Evolutionary conservation across 2,888 invertebrate species (phyloP), one percentile per base, ranked within the genome.

Genomic region (Troglohyphantes excavatus): DNA sequence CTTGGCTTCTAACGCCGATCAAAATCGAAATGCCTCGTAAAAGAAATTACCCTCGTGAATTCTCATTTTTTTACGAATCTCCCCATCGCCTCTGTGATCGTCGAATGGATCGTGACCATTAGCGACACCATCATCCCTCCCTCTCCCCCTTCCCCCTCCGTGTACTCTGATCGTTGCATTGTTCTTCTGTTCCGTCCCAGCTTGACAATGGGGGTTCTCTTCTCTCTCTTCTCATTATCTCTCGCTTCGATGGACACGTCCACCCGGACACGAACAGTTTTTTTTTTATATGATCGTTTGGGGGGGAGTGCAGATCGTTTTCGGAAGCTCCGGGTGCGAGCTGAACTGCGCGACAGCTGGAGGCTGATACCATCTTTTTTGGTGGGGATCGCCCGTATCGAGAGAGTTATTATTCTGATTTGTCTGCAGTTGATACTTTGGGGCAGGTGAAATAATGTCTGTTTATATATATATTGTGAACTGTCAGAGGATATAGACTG

Each of bases 71-170:
- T 11, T 39, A 13, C 7, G 13, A 39, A 39, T 39, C 39, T 3
- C 3, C 39, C 39, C 39, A 1, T 39, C 39, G 13, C 1, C 7
- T 13, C 39, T n/a, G 17, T 17, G 13, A n/a, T 5, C n/a, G 13
- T 5, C 3, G 53, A 27, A 33, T 26, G 19, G 53, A 68, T 68
- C 85, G 70, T 68, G 39, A 19, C 26, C 72, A 72, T 86, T 86
- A 86, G 79, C 61, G 70, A 79, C 78, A 73, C 73, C 86, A 70
- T 75, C 78, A 59, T 70, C 68, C 53, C 75, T 83, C 65, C 29
- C 46, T n/a, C 75, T 83, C 65, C 29, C 46, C n/a, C n/a, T n/a
- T n/a, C 29, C 79, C 7, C 53, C 53, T 23, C 33, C 76, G n/a
- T 33, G 19, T 29, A n/a, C 27, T 76, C 19, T 29, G 53, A 59